phyloP scores from a whole-genome alignment of 2,113 vertebrate species.

The Syrmaticus mikado region DNA sequence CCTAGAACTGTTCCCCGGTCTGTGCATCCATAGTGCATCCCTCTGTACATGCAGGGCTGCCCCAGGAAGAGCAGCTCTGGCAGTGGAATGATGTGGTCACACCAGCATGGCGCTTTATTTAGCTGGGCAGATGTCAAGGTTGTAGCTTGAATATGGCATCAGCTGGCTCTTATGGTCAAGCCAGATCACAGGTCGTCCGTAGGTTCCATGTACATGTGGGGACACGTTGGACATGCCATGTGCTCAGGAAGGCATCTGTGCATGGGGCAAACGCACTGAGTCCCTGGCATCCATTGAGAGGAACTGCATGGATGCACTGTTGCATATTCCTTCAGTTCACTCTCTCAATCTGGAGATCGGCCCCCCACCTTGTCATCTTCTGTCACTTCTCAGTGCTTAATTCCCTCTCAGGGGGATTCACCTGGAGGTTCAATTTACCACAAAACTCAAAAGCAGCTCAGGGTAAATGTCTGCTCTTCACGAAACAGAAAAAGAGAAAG shows the following conservation, averaged over 20 bases:
- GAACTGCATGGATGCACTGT: fast-evolving
- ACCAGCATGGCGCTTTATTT: fast-evolving
- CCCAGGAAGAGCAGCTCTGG: not conserved
- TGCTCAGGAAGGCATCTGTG: fast-evolving
- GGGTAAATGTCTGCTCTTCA: not conserved
- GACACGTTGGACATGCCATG: not conserved
- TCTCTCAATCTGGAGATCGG: not conserved
- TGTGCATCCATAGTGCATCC: not conserved
- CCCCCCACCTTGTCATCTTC: not conserved
- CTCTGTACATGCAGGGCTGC: not conserved
- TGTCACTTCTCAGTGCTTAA: not conserved
- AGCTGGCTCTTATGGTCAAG: not conserved
- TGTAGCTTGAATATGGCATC: not conserved
- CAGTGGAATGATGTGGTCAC: not conserved
- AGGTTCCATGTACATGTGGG: fast-evolving
- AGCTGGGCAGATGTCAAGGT: not conserved
- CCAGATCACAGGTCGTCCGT: not conserved
- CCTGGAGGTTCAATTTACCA: not conserved
- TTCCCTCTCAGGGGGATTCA: not conserved
- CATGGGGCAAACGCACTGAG: fast-evolving
- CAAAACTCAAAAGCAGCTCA: not conserved
- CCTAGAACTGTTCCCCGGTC: not conserved
- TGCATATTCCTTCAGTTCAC: fast-evolving
- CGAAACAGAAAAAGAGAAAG: slow-evolving; percentile 34
- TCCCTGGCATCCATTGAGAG: fast-evolving